Base-by-base conservation (phyloP, 1,140 invertebrate species). In the Laupala kohalensis region DNA sequence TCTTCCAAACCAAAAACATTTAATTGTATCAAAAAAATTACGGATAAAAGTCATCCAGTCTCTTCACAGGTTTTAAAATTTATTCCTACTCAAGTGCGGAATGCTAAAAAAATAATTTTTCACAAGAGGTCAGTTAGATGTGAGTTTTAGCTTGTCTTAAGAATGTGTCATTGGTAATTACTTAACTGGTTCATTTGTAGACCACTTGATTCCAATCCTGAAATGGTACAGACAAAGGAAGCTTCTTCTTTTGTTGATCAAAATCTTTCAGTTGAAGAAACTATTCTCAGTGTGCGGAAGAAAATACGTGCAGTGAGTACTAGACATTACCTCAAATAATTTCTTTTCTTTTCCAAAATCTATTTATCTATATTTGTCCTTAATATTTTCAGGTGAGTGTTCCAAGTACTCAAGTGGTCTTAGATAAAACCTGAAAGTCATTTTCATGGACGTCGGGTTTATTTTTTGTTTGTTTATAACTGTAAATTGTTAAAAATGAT, bases 371-470 rank as follows among this genome's bases (percentile, higher is more conserved):
- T 71, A 23, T 6, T 72, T 62, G 25, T 37, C 25, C 25, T 37
- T 25, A 15, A 69, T 65, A 68, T 25, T 72, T 72, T n/a, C 28
- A 72, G 71, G 65, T 53, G 19, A 67, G 65, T 63, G 66, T 72
- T 9, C 71, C 71, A 30, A 72, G 29, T 62, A 62, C 68, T 15
- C 65, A 64, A 25, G 6, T 67, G 15, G 25, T 68, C 15, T 25
- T 71, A n/a, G 65, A 72, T 2, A 68, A 64, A 68, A 37, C n/a
- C n/a, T n/a, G n/a, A n/a, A n/a, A n/a, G n/a, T n/a, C n/a, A n/a
- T n/a, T n/a, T n/a, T n/a, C n/a, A n/a, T n/a, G n/a, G n/a, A n/a
- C n/a, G n/a, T n/a, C n/a, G n/a, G n/a, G n/a, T n/a, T n/a, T n/a
- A n/a, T n/a, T n/a, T n/a, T n/a, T n/a, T n/a, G n/a, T n/a, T n/a